Conservation (phyloP, 1,140 invertebrate genomes). For the Varroa destructor region DNA sequence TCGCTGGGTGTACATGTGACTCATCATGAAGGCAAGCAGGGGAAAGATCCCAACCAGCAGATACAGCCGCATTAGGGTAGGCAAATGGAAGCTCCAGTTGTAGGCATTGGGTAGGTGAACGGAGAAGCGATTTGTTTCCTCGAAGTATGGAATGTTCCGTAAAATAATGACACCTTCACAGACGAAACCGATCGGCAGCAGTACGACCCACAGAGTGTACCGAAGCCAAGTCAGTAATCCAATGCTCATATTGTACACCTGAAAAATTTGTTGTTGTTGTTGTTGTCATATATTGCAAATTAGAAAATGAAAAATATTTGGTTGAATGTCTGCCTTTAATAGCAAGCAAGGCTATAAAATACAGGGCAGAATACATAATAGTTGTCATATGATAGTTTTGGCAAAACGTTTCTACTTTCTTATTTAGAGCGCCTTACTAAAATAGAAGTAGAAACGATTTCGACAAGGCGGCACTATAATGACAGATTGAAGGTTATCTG, state of each 20-base stretch:
- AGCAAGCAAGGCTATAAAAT: constrained; percentile 21
- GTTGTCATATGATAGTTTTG: not conserved
- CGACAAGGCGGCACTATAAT: not conserved
- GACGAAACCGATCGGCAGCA: constrained; percentile 76
- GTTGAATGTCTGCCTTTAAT: not conserved
- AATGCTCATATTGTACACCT: constrained; percentile 59
- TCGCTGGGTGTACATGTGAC: constrained; percentile 58
- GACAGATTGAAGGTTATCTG: not conserved
- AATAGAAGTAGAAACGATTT: no score
- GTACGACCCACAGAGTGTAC: constrained; percentile 79
- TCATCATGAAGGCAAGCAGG: constrained; percentile 56
- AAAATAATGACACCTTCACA: constrained; percentile 57
- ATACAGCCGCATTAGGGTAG: constrained; percentile 61
- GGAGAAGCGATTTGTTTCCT: constrained; percentile 63
- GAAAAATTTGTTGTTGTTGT: constrained; percentile 69
- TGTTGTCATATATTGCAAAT: constrained; percentile 40
- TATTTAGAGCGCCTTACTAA: no score
- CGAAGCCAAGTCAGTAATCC: constrained; percentile 73
- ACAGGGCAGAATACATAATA: not conserved
- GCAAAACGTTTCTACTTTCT: not conserved
- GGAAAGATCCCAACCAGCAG: constrained; percentile 60
- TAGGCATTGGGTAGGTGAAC: constrained; percentile 62
- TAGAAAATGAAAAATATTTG: constrained; percentile 20
- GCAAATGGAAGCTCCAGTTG: constrained; percentile 76
- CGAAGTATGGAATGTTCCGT: constrained; percentile 66